Conservation (phyloP, 2,888 invertebrate species). For the Teinopalpus imperialis region DNA sequence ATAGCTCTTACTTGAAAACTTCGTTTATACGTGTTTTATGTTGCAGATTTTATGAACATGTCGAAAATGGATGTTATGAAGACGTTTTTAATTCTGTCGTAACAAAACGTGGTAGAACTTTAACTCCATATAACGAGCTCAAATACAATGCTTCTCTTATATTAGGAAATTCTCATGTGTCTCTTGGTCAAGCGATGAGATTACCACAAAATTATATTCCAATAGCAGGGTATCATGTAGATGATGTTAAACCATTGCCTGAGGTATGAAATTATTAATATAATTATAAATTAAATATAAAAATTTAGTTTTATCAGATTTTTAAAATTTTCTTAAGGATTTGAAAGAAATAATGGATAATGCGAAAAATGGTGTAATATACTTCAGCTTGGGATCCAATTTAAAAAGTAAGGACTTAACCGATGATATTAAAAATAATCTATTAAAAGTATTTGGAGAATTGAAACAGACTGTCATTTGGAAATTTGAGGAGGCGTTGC, state of each 20-base stretch:
- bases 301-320: neutral
- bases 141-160: conserved; percentile 38
- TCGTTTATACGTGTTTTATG: too few species aligned
- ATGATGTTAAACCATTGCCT: conserved; percentile 14
- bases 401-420: conserved; percentile 48
- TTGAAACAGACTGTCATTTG: conserved; percentile 61
- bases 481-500: conserved; percentile 55
- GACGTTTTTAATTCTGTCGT: conserved; percentile 1
- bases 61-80: conserved; percentile 10
- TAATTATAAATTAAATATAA: neutral
- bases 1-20: too few species aligned
- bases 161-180: conserved; percentile 46
- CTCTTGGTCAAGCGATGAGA: conserved; percentile 37
- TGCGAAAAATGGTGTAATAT: conserved; percentile 54
- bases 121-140: conserved; percentile 12
- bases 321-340: conserved; percentile 35
- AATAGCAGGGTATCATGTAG: conserved; percentile 40
- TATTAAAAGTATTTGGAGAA: conserved; percentile 49
- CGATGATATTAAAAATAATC: conserved; percentile 35
- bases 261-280: conserved; percentile 11
- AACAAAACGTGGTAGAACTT: conserved; percentile 7
- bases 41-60: conserved; percentile 17
- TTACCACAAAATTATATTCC: conserved; percentile 46
- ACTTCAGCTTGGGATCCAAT: conserved; percentile 63
- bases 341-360: conserved; percentile 50